A percentile compares a stretch with the other conserved stretches of the same genome.
phyloP scores from a whole-genome alignment of 2,888 invertebrate species.

The Epinotia demarniana region DNA sequence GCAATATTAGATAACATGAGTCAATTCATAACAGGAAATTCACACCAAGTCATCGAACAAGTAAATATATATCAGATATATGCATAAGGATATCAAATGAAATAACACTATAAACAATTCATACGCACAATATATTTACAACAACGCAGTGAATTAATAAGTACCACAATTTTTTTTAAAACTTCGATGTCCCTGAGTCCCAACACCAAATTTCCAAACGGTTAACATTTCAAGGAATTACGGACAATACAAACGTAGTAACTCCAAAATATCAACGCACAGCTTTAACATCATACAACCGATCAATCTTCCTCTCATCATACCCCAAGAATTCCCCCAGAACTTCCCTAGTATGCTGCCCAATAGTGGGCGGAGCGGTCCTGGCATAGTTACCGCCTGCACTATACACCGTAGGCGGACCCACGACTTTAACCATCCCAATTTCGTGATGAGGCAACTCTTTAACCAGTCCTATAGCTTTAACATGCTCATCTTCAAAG shows the following conservation, averaged over 20 bases:
- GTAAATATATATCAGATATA: too few species aligned
- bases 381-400: constrained; percentile 88
- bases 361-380: constrained; percentile 92
- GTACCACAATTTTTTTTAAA: too few species aligned
- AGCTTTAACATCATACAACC: constrained; percentile 76
- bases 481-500: constrained; percentile 95
- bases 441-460: constrained; percentile 88
- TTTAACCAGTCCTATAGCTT: constrained; percentile 88
- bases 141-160: background rate
- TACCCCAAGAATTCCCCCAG: constrained; percentile 88
- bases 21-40: too few species aligned
- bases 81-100: background rate
- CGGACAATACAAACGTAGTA: background rate
- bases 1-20: too few species aligned
- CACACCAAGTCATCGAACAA: too few species aligned
- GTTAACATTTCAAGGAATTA: background rate
- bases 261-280: constrained; percentile 54
- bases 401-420: constrained; percentile 94
- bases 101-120: background rate
- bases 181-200: background rate
- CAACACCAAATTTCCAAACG: background rate
- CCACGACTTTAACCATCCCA: constrained; percentile 90
- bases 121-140: background rate
- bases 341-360: constrained; percentile 94
- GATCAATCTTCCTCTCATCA: constrained; percentile 84